Evolutionary conservation across 2,888 invertebrate species (phyloP).

Genomic region (Drosophila vallismaia): DNA sequence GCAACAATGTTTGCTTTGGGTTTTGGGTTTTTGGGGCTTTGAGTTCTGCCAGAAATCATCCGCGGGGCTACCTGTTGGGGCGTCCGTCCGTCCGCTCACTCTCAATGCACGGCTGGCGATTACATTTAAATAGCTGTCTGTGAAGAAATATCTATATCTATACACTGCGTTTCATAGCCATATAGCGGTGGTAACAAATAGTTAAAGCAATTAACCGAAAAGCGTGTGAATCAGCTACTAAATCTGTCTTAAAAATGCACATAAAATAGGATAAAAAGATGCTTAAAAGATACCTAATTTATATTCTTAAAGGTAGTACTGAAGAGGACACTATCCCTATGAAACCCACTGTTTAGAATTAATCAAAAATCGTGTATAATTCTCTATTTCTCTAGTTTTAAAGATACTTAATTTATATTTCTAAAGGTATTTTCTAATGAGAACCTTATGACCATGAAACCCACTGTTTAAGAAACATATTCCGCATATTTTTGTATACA

Average conservation of each 20-base stretch:
- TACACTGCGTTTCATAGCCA: conserved; percentile 19
- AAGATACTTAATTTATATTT: too few species aligned
- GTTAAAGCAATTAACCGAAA: not conserved
- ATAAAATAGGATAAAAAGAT: too few species aligned
- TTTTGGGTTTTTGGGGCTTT: conserved; percentile 8
- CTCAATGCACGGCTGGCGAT: conserved; percentile 59
- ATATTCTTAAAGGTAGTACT: too few species aligned
- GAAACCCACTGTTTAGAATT: not conserved
- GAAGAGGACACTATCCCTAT: not conserved
- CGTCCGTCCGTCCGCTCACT: conserved; percentile 45
- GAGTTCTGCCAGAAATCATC: conserved; percentile 30
- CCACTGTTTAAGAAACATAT: not conserved
- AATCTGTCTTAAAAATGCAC: not conserved
- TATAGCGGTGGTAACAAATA: not conserved
- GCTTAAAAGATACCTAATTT: too few species aligned
- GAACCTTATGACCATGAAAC: too few species aligned
- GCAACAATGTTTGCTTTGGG: conserved; percentile 39
- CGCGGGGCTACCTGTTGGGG: conserved; percentile 49
- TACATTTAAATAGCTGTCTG: conserved; percentile 44
- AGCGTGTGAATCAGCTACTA: not conserved
- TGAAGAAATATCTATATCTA: conserved; percentile 16
- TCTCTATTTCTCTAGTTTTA: too few species aligned
- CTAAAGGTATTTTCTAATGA: too few species aligned
- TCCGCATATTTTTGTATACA: conserved; percentile 1
- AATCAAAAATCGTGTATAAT: too few species aligned